A percentile compares a stretch with the other conserved stretches of the same genome.
Conservation (phyloP, 2,113 vertebrate species). For the Lepus americanus region DNA sequence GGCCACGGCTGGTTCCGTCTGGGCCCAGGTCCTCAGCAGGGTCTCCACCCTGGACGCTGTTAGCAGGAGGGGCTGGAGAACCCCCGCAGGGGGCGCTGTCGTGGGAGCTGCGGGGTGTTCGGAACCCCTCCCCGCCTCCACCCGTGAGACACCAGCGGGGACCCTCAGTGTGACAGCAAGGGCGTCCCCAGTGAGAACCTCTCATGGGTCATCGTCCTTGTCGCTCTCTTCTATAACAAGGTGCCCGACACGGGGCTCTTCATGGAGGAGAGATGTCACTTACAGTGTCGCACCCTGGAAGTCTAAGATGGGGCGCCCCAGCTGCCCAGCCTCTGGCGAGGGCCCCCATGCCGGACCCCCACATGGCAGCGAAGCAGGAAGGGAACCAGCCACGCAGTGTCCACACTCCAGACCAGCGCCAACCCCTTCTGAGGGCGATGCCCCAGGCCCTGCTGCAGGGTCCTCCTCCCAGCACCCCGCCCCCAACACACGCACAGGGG, state of each 20-base stretch:
- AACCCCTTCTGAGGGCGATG: not conserved
- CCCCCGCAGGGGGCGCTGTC: accelerated
- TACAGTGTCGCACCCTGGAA: not conserved
- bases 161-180: not conserved
- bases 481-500: not conserved
- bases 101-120: accelerated
- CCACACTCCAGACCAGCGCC: not conserved
- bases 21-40: too few relatives aligned
- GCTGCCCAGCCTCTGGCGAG: not conserved
- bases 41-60: accelerated
- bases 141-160: too few relatives aligned
- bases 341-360: not conserved
- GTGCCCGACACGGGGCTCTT: not conserved
- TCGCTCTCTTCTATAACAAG: not conserved
- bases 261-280: not conserved
- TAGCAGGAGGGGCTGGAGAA: not conserved
- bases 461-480: not conserved
- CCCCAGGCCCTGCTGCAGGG: not conserved
- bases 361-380: not conserved
- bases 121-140: not conserved
- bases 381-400: not conserved
- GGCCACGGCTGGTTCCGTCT: too few relatives aligned
- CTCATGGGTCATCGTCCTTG: not conserved
- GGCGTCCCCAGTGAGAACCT: not conserved
- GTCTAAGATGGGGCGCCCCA: too few relatives aligned